Base-by-base conservation (phyloP, 2,797 vertebrate species). In the Dicrostonyx torquatus region DNA sequence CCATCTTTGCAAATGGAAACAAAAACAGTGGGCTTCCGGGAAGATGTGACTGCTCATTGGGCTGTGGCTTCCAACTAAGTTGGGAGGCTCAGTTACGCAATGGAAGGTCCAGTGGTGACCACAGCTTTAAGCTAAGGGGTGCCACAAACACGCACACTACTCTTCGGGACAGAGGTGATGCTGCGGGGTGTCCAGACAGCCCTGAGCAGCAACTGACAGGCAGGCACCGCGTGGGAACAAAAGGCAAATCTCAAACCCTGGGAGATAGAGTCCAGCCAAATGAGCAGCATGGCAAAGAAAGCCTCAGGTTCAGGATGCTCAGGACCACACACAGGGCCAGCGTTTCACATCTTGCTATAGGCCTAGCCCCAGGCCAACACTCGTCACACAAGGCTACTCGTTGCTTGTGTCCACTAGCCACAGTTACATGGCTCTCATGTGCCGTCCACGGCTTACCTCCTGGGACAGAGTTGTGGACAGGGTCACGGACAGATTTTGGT, bases 261-360 rank as follows among this genome's bases (percentile, higher is more conserved):
- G 11, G 22, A 64, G 80, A 18, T 2, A 1, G 3, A 4, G 26
- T 5, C 40, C n/a, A 0, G 1, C 5, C 11, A 2, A 3, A 7
- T 0, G 68, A 40, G 66, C 14, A 17, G 12, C 0, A 5, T 1
- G n/a, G 15, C 6, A 3, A 34, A 4, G 17, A 29, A 3, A 20
- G 12, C 11, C 0, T 9, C 22, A 15, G 15, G 12, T 10, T 66
- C 10, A 4, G 45, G 77, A 1, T 9, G 37, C 76, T 66, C 24
- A 1, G 68, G 9, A 24, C 45, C 53, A 0, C 0, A 1, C n/a
- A 3, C 14, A 0, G 3, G 10, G 60, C 1, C 68, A 2, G 34
- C 10, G 3, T 12, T n/a, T n/a, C 0, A 1, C 11, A 22, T 2
- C 68, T 58, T 6, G 4, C 40, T 17, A 26, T 7, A 2, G 7